Evolutionary conservation across 2,797 vertebrate species (phyloP).

Genomic region (Lycodopsis pacificus): DNA sequence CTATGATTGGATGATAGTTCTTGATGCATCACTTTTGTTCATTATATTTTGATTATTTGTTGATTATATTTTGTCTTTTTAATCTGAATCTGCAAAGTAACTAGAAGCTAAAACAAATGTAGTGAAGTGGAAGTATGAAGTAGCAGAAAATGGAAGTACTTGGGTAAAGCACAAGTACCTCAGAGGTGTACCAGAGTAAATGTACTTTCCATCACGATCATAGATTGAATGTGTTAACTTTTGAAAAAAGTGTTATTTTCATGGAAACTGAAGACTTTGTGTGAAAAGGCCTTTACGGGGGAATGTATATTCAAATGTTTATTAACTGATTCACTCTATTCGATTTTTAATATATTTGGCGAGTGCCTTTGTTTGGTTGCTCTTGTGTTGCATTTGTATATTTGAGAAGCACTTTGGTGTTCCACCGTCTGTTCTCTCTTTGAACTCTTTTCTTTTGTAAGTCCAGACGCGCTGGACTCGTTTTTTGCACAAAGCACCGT

Average conservation of each 20-base stretch:
- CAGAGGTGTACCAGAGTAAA: neutral
- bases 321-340: slow-evolving; percentile 60
- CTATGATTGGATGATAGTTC: neutral
- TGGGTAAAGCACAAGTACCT: neutral
- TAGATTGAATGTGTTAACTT: no score
- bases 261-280: slow-evolving; percentile 28
- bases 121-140: neutral
- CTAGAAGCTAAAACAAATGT: neutral
- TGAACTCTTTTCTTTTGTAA: slow-evolving; percentile 5
- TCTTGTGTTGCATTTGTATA: slow-evolving; percentile 19
- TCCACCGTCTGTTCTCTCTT: slow-evolving; percentile 2
- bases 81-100: neutral
- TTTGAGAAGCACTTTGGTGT: slow-evolving; percentile 46
- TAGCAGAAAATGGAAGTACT: no score
- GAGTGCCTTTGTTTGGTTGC: slow-evolving; percentile 36
- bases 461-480: neutral
- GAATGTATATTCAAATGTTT: slow-evolving; percentile 41
- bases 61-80: neutral
- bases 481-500: slow-evolving; percentile 16
- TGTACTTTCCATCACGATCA: neutral
- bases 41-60: neutral
- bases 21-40: neutral
- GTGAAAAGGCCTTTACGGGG: slow-evolving; percentile 43
- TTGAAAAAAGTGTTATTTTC: neutral
- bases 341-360: slow-evolving; percentile 49